Evolutionary conservation across 2,888 invertebrate genomes (phyloP).

Genomic region (Heliconius ismenius): DNA sequence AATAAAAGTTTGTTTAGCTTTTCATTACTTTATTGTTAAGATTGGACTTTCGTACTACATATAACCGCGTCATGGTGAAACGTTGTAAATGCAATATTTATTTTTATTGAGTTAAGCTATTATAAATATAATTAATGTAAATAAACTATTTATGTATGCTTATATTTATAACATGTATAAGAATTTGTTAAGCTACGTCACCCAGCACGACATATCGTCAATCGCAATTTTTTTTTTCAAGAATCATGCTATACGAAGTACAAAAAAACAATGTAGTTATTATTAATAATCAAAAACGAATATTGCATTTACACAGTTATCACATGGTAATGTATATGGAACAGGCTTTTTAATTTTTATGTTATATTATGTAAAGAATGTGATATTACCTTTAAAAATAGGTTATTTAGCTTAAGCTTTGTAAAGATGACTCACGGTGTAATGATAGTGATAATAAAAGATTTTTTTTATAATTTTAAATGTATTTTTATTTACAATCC

Average conservation of each 20-base stretch:
- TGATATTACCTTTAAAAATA: conserved; percentile 52
- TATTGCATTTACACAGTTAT: background rate
- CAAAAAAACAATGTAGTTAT: background rate
- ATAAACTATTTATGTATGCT: too few relatives aligned
- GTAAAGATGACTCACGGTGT: conserved; percentile 57
- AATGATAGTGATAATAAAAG: conserved; percentile 47
- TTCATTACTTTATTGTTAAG: background rate
- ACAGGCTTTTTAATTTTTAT: background rate
- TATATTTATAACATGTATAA: too few relatives aligned
- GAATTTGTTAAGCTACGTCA: too few relatives aligned
- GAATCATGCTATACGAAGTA: background rate
- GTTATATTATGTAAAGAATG: conserved; percentile 41
- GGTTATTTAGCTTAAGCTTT: conserved; percentile 47
- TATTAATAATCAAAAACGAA: background rate
- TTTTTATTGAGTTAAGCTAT: background rate
- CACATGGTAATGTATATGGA: background rate
- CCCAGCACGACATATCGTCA: too few relatives aligned
- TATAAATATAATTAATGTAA: too few relatives aligned
- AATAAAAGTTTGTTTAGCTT: too few relatives aligned
- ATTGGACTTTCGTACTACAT: background rate
- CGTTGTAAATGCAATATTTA: conserved; percentile 3
- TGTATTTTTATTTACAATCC: conserved; percentile 34
- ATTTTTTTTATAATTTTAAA: conserved; percentile 40
- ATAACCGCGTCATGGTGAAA: background rate
- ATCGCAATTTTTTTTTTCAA: too few relatives aligned